These are phyloP conservation scores for Eudemis profundana DNA, from an alignment of 2,888 invertebrate species.

Conservation along the genomic window DNA sequence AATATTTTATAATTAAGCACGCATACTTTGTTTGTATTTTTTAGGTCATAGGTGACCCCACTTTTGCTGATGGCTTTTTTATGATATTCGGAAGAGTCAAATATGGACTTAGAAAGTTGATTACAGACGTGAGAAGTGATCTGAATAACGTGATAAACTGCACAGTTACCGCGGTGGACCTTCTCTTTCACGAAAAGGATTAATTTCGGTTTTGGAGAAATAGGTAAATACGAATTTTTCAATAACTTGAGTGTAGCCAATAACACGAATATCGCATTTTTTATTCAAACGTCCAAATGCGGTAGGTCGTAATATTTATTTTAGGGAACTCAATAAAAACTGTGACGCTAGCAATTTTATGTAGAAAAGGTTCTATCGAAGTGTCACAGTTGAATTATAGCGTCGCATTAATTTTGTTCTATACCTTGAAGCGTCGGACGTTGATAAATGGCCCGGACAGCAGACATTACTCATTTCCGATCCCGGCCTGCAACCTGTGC, in stretches of 20 bases:
- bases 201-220: slow-evolving; percentile 23
- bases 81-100: slow-evolving; percentile 50
- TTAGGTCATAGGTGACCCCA: slow-evolving; percentile 50
- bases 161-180: slow-evolving; percentile 48
- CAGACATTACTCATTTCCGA: slow-evolving; percentile 79
- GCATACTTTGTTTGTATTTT: slow-evolving; percentile 35
- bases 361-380: slow-evolving; percentile 33
- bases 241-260: slow-evolving; percentile 2
- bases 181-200: slow-evolving; percentile 44
- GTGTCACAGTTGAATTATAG: slow-evolving; percentile 44
- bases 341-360: slow-evolving; percentile 19
- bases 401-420: slow-evolving; percentile 43
- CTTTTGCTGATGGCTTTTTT: slow-evolving; percentile 47
- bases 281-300: slow-evolving; percentile 1
- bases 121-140: slow-evolving; percentile 52
- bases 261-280: not conserved
- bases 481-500: slow-evolving; percentile 66
- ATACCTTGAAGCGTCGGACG: slow-evolving; percentile 62
- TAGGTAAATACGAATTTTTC: slow-evolving; percentile 34
- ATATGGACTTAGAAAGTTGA: slow-evolving; percentile 47
- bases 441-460: slow-evolving; percentile 79
- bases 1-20: not conserved
- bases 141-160: slow-evolving; percentile 48
- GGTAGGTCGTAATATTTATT: not conserved
- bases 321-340: slow-evolving; percentile 14